Conservation (phyloP, 2,113 vertebrate genomes). For the Aegithalos caudatus region DNA sequence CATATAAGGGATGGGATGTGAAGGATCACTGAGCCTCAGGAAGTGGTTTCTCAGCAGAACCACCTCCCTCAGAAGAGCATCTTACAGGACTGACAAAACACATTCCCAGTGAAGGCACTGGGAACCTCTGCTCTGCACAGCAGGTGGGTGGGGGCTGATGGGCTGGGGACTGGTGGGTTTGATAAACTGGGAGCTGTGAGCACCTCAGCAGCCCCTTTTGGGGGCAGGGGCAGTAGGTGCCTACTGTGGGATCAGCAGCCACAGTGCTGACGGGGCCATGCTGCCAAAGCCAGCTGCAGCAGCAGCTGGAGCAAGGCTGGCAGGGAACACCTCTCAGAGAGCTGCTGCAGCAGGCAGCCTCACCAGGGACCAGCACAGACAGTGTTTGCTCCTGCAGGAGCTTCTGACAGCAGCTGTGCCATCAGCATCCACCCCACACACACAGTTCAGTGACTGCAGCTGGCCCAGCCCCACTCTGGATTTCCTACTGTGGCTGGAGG, state of each 20-base stretch:
- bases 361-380: fast-evolving
- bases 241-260: not conserved
- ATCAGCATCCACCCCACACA: not conserved
- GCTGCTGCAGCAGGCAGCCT: not conserved
- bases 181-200: not conserved
- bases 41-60: not conserved
- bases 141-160: fast-evolving
- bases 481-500: not conserved
- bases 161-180: fast-evolving
- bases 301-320: not conserved
- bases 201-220: not conserved
- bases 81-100: not conserved
- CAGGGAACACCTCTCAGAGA: not conserved
- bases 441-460: not conserved
- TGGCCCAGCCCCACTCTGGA: not conserved
- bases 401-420: not conserved
- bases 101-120: no score
- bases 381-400: not conserved
- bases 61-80: not conserved
- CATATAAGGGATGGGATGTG: no score
- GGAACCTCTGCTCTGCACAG: not conserved
- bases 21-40: not conserved
- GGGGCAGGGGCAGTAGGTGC: not conserved
- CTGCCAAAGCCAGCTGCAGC: not conserved
- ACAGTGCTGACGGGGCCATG: fast-evolving